Base-by-base conservation (phyloP, 2,797 vertebrate species). In the Huso huso region DNA sequence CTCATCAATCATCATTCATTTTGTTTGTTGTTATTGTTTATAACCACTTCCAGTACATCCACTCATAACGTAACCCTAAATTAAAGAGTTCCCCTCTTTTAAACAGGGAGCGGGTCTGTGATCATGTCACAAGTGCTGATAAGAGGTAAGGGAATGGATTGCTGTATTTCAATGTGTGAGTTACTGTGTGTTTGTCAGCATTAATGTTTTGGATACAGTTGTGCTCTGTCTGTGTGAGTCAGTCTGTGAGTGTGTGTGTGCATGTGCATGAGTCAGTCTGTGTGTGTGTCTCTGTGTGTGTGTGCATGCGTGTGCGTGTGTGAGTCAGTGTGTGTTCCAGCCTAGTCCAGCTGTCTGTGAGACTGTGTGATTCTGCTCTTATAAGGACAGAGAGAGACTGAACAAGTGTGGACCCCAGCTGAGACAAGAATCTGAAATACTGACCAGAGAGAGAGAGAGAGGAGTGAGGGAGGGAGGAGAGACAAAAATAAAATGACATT, bases 311-410 rank as follows among this genome's bases (percentile, higher is more conserved):
- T 64, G 49, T 59, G 61, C 67, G 18, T 64, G 48, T 61, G 52
- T 6, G 50, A 66, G 63, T 59, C n/a, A 58, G 60, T 61, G 64
- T 62, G n/a, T 18, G 49, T 18, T 53, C 23, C n/a, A 60, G 53
- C 70, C 55, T 69, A 18, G 68, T 74, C 66, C 79, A 73, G 69
- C 74, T 71, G 68, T 69, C 51, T 66, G 11, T 10, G 37, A 61
- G 11, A 65, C 67, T 71, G 68, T 66, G 70, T 64, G 82, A 79
- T 70, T 83, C 78, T 75, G 67, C 72, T 76, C 76, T 84, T 82
- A 84, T 83, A 48, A 67, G 89, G 77, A 90, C 77, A 1, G 83
- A 79, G 71, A 90, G 70, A 91, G 75, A 37, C 0, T 87, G 85
- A 61, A 81, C 83, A 7, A 89, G 86, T 65, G 89, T 91, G 76